These are phyloP conservation scores for Heterochromis multidens DNA, from an alignment of 2,113 vertebrate species.

Conservation along the genomic window DNA sequence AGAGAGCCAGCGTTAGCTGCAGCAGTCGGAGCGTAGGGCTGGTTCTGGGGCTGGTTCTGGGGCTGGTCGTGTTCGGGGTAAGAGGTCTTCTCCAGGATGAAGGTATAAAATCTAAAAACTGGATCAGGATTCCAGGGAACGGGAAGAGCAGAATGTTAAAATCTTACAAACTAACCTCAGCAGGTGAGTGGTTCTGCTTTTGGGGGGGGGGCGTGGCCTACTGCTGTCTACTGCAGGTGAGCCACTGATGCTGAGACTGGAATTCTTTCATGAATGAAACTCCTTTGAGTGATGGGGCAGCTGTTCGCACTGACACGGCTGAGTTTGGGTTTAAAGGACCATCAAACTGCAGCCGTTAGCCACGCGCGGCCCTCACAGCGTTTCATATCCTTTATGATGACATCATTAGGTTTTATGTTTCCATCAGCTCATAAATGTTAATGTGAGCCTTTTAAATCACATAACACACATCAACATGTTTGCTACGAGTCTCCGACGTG, in stretches of 20 bases:
- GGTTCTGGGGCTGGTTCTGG: no score
- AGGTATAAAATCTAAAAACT: no score
- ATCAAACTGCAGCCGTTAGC: neutral
- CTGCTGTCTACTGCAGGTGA: neutral
- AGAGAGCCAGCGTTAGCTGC: no score
- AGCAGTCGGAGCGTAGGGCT: no score
- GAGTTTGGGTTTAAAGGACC: neutral
- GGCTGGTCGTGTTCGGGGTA: no score
- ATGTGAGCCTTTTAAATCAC: neutral
- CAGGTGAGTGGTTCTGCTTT: neutral
- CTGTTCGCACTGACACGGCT: neutral
- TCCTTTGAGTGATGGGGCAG: neutral
- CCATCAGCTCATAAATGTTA: slow-evolving; percentile 18
- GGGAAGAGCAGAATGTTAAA: no score
- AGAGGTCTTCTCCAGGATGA: no score
- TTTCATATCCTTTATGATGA: neutral
- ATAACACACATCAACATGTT: neutral
- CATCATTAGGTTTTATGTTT: neutral
- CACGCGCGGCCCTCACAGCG: neutral
- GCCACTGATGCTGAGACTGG: neutral
- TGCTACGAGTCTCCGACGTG: neutral
- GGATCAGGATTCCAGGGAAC: no score
- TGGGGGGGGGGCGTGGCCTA: neutral
- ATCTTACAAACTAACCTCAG: no score
- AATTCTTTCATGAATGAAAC: no score